Evolutionary conservation across 2,113 vertebrate genomes (phyloP).

Genomic region (Siniperca knerii): DNA sequence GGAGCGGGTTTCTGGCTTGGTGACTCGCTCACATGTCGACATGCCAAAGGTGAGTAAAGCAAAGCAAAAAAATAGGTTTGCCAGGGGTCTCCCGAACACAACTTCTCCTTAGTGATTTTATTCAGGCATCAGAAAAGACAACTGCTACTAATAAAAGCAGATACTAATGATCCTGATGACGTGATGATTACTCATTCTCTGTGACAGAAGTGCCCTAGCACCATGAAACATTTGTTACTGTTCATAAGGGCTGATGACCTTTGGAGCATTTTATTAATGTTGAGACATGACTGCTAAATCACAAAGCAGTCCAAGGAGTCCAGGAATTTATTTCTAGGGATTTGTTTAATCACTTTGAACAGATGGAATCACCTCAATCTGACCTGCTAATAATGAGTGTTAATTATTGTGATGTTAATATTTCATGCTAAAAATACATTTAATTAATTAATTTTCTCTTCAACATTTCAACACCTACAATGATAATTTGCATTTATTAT

Average conservation of each 20-base stretch:
- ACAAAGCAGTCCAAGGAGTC: neutral
- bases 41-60: constrained; percentile 80
- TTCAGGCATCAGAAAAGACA: constrained; percentile 16
- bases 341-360: constrained; percentile 8
- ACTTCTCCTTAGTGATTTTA: neutral
- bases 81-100: neutral
- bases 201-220: neutral
- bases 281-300: neutral
- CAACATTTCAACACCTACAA: neutral
- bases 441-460: neutral
- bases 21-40: constrained; percentile 79
- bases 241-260: constrained; percentile 22
- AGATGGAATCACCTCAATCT: constrained; percentile 20
- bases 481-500: neutral
- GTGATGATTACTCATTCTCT: constrained; percentile 5
- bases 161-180: constrained; percentile 22
- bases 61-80: constrained; percentile 1
- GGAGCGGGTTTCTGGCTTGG: constrained; percentile 83
- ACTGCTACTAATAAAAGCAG: constrained; percentile 24
- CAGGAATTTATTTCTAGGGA: neutral
- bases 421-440: neutral
- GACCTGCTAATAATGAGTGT: neutral
- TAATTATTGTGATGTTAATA: constrained; percentile 3
- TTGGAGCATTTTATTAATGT: constrained; percentile 24
- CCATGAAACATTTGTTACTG: neutral